A percentile compares a stretch with the other conserved stretches of the same genome.
These are phyloP conservation scores for Lamellibrachia satsuma DNA, from an alignment of 2,888 invertebrate genomes.

Conservation along the genomic window DNA sequence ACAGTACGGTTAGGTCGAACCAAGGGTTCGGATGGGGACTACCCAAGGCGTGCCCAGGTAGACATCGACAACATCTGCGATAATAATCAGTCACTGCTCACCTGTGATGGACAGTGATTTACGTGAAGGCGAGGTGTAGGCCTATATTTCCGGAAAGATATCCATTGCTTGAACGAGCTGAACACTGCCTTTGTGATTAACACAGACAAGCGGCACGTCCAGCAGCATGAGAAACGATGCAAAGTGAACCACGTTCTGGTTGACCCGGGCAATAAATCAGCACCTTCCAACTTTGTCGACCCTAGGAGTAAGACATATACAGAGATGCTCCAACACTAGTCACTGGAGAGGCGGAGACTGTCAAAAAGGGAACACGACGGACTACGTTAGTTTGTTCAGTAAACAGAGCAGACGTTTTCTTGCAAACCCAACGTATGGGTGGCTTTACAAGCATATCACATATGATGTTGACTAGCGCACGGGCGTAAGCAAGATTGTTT, in stretches of 20 bases:
- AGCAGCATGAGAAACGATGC: background rate
- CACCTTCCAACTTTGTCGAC: background rate
- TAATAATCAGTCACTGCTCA: background rate
- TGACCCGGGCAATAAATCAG: background rate
- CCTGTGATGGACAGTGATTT: background rate
- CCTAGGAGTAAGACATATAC: background rate
- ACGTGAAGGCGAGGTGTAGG: background rate
- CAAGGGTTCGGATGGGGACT: too few relatives aligned
- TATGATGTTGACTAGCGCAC: background rate
- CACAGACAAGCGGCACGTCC: background rate
- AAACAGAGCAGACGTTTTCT: background rate
- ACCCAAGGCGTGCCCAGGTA: background rate
- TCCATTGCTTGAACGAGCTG: background rate
- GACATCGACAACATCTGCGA: background rate
- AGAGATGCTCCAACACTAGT: background rate
- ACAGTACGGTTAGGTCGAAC: too few relatives aligned
- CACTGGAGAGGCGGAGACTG: background rate
- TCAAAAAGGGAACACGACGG: background rate
- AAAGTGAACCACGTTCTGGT: constrained; percentile 3
- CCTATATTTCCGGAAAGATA: background rate
- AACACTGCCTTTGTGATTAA: background rate
- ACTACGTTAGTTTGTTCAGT: background rate
- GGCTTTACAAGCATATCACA: background rate
- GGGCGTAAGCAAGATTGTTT: too few relatives aligned
- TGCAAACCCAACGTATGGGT: background rate